A percentile compares a stretch with the other conserved stretches of the same genome.
Conservation (phyloP, 1,140 invertebrate genomes). For the Popillia japonica region DNA sequence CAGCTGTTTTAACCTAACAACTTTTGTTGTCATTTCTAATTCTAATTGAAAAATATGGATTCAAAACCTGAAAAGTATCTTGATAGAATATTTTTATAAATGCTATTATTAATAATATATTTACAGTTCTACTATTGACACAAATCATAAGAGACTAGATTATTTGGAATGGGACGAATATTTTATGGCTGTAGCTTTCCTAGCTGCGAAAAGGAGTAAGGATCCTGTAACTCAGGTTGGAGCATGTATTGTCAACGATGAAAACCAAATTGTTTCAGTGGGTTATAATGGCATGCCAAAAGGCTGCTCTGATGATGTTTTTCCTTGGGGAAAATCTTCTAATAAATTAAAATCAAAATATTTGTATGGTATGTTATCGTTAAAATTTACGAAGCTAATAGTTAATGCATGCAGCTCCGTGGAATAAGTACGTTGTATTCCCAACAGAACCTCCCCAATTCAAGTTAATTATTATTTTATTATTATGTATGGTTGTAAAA, state of each 20-base stretch:
- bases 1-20: constrained; percentile 31
- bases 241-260: constrained; percentile 87
- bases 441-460: too few relatives aligned
- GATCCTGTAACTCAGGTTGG: constrained; percentile 94
- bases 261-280: constrained; percentile 91
- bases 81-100: background rate
- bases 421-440: too few relatives aligned
- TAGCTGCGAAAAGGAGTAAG: constrained; percentile 90
- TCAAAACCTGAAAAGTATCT: background rate
- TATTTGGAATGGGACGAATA: constrained; percentile 81
- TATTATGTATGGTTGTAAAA: background rate
- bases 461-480: too few relatives aligned
- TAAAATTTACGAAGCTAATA: background rate
- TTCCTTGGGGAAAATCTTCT: constrained; percentile 83
- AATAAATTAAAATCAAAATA: constrained; percentile 71
- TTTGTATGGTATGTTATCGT: constrained; percentile 74
- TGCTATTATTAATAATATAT: background rate
- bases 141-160: constrained; percentile 47
- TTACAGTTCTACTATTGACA: background rate
- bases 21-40: background rate
- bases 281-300: constrained; percentile 97
- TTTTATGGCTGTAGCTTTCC: constrained; percentile 89
- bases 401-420: too few relatives aligned
- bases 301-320: constrained; percentile 86
- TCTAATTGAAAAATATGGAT: constrained; percentile 4